phyloP scores from a whole-genome alignment of 2,888 invertebrate genomes.

The Amblyjoppa fuscipennis region DNA sequence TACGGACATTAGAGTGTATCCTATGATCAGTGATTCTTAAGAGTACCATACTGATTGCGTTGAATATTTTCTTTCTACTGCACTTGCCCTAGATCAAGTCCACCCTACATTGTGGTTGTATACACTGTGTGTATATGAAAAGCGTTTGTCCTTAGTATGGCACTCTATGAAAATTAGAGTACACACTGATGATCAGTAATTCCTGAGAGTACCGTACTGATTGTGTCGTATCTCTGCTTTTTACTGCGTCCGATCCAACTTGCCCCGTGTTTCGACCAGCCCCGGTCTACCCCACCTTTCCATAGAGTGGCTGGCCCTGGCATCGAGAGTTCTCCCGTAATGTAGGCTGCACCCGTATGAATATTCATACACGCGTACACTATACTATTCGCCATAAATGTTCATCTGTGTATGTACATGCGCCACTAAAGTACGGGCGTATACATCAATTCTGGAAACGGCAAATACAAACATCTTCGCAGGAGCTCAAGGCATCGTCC shows the following conservation, averaged over 20 bases:
- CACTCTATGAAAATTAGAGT: too few relatives aligned
- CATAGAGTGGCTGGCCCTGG: background rate
- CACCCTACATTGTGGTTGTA: too few relatives aligned
- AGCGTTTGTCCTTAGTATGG: too few relatives aligned
- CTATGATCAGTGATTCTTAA: too few relatives aligned
- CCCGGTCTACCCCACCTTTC: background rate
- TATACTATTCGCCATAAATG: slow-evolving; percentile 1
- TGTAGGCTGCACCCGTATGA: slow-evolving; percentile 50
- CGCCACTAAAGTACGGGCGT: background rate
- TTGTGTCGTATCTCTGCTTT: background rate
- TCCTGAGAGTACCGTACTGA: too few relatives aligned
- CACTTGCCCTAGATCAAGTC: background rate
- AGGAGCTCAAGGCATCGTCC: slow-evolving; percentile 43
- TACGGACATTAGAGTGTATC: too few relatives aligned
- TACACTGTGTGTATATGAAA: too few relatives aligned
- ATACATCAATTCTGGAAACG: slow-evolving; percentile 29
- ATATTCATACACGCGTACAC: slow-evolving; percentile 42
- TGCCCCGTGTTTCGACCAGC: background rate
- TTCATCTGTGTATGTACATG: background rate
- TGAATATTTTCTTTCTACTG: background rate
- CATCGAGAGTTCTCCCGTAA: slow-evolving; percentile 41
- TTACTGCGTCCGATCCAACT: background rate
- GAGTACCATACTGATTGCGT: too few relatives aligned
- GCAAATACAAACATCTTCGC: slow-evolving; percentile 35
- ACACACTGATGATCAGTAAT: too few relatives aligned